Evolutionary conservation across 1,140 invertebrate genomes (phyloP).

Genomic region (Eubasilissa regina): DNA sequence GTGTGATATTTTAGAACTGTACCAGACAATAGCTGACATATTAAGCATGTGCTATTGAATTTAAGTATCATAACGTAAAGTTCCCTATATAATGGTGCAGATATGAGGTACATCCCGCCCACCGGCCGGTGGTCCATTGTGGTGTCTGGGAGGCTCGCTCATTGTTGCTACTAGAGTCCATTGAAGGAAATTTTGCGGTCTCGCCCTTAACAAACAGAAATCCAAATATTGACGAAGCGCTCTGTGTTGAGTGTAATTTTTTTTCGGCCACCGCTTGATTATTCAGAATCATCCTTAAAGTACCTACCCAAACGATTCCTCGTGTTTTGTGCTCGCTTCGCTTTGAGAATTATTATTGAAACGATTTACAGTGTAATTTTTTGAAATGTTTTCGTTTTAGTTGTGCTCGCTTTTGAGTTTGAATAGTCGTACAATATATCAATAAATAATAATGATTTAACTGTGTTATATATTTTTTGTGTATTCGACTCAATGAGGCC

Average conservation of each 20-base stretch:
- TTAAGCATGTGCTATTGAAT: conserved; percentile 29
- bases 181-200: conserved; percentile 49
- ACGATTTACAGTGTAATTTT: not conserved
- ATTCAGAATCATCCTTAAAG: conserved; percentile 22
- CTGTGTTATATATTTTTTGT: no score
- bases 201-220: conserved; percentile 41
- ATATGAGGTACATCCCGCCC: conserved; percentile 25
- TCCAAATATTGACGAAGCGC: conserved; percentile 53
- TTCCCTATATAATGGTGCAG: conserved; percentile 6
- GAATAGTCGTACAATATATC: not conserved
- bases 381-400: conserved; percentile 15
- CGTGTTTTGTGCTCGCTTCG: not conserved
- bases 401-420: not conserved
- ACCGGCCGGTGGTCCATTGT: conserved; percentile 44
- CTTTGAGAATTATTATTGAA: conserved; percentile 10
- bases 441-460: conserved; percentile 3
- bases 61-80: conserved; percentile 34
- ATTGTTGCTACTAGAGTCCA: conserved; percentile 43
- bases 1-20: conserved; percentile 27
- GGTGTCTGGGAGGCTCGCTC: conserved; percentile 15
- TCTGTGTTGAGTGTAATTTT: conserved; percentile 14
- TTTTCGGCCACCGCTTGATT: conserved; percentile 13
- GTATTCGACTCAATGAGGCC: not conserved
- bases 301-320: no score
- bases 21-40: conserved; percentile 41